These are phyloP conservation scores for Eupithecia vulgata DNA, from an alignment of 2,888 invertebrate genomes.

Conservation along the genomic window DNA sequence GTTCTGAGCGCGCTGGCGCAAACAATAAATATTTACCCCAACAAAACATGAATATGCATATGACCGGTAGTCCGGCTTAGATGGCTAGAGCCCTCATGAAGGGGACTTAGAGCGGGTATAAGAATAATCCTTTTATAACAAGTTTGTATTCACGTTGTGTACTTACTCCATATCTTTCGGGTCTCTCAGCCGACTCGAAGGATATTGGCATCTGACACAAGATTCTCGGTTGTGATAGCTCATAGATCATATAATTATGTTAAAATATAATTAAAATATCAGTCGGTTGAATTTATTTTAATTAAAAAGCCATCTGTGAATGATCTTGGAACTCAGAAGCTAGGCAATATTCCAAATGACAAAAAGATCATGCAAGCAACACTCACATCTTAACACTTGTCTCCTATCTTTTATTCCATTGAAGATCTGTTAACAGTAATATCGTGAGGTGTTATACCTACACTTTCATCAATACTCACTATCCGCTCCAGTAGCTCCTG, in stretches of 20 bases:
- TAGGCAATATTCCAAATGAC: too few relatives aligned
- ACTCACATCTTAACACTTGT: too few relatives aligned
- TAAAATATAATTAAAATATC: too few relatives aligned
- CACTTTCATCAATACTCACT: too few relatives aligned
- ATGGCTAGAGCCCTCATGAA: background rate
- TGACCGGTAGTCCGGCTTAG: slow-evolving; percentile 35
- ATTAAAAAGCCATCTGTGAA: background rate
- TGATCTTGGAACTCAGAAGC: too few relatives aligned
- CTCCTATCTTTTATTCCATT: too few relatives aligned
- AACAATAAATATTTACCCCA: slow-evolving; percentile 49
- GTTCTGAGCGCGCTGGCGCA: slow-evolving; percentile 43
- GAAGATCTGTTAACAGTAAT: too few relatives aligned
- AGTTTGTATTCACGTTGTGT: background rate
- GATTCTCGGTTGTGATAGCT: background rate
- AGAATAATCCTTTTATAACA: slow-evolving; percentile 10
- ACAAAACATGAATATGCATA: slow-evolving; percentile 55
- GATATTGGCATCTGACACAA: background rate
- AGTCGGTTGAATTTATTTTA: background rate
- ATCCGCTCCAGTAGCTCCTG: too few relatives aligned
- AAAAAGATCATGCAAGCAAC: too few relatives aligned
- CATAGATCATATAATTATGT: background rate
- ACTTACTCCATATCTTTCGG: background rate
- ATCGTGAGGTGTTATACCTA: too few relatives aligned
- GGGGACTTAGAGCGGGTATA: slow-evolving; percentile 11
- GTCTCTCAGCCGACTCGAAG: too few relatives aligned